Base-by-base conservation (phyloP, 2,797 vertebrate species). In the Gymnodraco acuticeps region DNA sequence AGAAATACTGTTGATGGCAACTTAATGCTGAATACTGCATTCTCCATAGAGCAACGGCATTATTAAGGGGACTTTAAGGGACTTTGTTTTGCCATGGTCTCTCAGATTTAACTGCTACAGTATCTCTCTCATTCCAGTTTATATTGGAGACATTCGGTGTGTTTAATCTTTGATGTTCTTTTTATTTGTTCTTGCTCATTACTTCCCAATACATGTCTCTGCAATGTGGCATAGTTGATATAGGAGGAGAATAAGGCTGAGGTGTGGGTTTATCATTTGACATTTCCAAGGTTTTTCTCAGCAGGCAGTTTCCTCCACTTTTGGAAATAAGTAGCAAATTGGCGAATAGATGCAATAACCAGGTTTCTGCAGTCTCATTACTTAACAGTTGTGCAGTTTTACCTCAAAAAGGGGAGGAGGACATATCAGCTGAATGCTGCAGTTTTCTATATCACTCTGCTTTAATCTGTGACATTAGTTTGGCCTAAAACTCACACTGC, bases 181-280 rank as follows among this genome's bases (percentile, higher is more conserved):
- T 38, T 6, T 38, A 9, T 38, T 38, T 6, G 33, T 42, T 50
- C 31, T 33, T 53, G 15, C 69, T 87, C 43, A 64, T 74, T 80
- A 76, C 70, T 77, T 53, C 55, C 67, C 38, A 54, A 46, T 52
- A 58, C 54, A 64, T 42, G 41, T 69, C 20, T 53, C 59, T 47
- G 46, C 16, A 61, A 15, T 67, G 67, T 53, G 17, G 59, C 47
- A 14, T 62, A 5, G 9, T 53, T 17, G 31, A 67, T 66, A 51
- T 43, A 62, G 14, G 20, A 54, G 33, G 33, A 38, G 8, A 38
- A 38, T 38, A 64, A n/a, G 50, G 50, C 17, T 73, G 65, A 60
- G 20, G 60, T 61, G 19, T 15, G 4, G 7, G 3, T 70, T 63
- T 72, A 15, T 45, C 27, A 61, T 72, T 14, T 10, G 65, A 46